Percentiles rank a stretch among this genome's conserved stretches.
phyloP scores from a whole-genome alignment of 2,888 invertebrate species.

The Ichneumoninae sp. region DNA sequence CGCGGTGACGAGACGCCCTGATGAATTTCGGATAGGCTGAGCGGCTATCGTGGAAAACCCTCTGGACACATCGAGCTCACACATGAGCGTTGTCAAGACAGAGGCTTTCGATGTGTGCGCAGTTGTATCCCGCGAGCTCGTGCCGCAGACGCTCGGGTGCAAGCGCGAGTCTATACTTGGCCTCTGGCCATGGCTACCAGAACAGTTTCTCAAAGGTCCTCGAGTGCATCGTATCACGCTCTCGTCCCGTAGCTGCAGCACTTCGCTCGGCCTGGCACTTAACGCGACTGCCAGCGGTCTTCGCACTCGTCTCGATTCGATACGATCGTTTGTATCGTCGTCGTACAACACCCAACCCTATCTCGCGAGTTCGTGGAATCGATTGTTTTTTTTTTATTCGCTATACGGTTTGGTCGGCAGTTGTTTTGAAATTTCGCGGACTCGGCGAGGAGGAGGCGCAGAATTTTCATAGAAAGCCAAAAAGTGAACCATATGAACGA shows the following conservation, averaged over 20 bases:
- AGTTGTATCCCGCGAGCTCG: conserved; percentile 30
- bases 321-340: conserved; percentile 7
- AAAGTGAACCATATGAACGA: conserved; percentile 63
- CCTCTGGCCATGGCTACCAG: conserved; percentile 75
- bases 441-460: neutral
- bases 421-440: neutral
- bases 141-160: conserved; percentile 54
- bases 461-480: conserved; percentile 5
- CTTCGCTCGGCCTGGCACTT: conserved; percentile 30
- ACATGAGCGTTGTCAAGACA: conserved; percentile 21
- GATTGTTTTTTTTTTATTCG: neutral
- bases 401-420: neutral
- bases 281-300: conserved; percentile 6
- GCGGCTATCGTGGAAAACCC: conserved; percentile 23
- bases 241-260: conserved; percentile 56
- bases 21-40: conserved; percentile 71
- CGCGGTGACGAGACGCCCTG: conserved; percentile 68
- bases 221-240: conserved; percentile 80
- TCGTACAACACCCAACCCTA: neutral
- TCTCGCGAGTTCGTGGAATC: neutral
- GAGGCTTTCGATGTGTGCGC: conserved; percentile 19
- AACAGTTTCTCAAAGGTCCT: conserved; percentile 81
- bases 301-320: conserved; percentile 22
- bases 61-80: neutral
- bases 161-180: conserved; percentile 80